These are phyloP conservation scores for Macrosteles quadrilineatus DNA, from an alignment of 1,140 invertebrate genomes.

Conservation along the genomic window DNA sequence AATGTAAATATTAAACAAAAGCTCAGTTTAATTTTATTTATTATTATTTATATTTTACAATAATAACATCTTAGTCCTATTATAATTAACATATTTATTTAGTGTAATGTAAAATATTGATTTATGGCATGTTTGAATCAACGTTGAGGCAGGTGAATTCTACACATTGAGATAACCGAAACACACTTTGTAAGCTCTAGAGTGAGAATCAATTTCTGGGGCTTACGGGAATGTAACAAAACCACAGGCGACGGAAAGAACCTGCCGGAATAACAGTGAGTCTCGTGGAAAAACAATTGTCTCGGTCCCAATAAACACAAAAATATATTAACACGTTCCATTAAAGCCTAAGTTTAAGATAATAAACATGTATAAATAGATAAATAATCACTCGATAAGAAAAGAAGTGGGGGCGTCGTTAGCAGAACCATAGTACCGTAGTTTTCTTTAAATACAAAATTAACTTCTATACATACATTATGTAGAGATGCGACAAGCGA, in stretches of 20 bases:
- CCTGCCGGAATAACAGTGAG: background rate
- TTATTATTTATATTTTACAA: background rate
- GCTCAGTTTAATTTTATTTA: background rate
- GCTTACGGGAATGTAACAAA: too few relatives aligned
- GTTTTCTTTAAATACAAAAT: background rate
- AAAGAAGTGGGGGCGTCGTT: background rate
- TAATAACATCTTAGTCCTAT: conserved; percentile 7
- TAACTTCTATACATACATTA: conserved; percentile 12
- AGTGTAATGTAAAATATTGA: conserved; percentile 11
- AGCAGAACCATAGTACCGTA: conserved; percentile 2
- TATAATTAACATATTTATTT: background rate
- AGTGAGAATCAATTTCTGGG: too few relatives aligned
- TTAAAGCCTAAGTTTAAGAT: background rate
- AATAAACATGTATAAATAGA: conserved; percentile 7
- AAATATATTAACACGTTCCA: conserved; percentile 7
- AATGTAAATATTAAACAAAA: too few relatives aligned
- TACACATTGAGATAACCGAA: background rate
- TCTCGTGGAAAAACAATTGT: background rate
- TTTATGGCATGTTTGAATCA: background rate
- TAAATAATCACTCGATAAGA: conserved; percentile 16
- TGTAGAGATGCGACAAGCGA: conserved; percentile 16
- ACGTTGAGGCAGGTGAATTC: background rate
- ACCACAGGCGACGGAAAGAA: too few relatives aligned
- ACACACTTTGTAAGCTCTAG: too few relatives aligned
- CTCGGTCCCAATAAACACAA: background rate